Evolutionary conservation across 2,888 invertebrate species (phyloP).

Genomic region (Leptothorax acervorum): DNA sequence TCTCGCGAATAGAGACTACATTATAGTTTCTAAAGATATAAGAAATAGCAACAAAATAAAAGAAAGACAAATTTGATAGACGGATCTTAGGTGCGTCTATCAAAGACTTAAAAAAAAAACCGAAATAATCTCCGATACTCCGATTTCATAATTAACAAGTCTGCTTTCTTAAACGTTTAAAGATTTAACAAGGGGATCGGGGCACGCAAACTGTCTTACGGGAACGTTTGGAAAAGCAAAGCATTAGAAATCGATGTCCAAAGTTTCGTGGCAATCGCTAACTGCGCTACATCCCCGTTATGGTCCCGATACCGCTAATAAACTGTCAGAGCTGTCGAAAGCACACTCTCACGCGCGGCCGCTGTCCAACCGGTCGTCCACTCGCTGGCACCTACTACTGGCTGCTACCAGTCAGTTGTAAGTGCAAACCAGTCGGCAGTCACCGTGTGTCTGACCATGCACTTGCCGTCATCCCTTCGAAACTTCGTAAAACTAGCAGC

Average conservation of each 20-base stretch:
- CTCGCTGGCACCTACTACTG: slow-evolving; percentile 20
- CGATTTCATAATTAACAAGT: background rate
- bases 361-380: background rate
- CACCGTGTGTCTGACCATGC: slow-evolving; percentile 17
- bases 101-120: background rate
- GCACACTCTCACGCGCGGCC: slow-evolving; percentile 7
- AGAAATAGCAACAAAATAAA: background rate
- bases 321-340: slow-evolving; percentile 46
- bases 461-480: background rate
- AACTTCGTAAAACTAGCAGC: slow-evolving; percentile 45
- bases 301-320: slow-evolving; percentile 16
- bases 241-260: slow-evolving; percentile 12
- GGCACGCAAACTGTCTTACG: background rate
- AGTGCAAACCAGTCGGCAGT: slow-evolving; percentile 24
- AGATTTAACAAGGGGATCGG: background rate
- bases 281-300: slow-evolving; percentile 19
- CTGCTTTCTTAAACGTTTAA: background rate
- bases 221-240: background rate
- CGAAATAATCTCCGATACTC: background rate
- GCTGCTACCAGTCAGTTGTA: slow-evolving; percentile 26
- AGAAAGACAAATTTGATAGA: background rate
- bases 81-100: background rate
- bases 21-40: too few species aligned
- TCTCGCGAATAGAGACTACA: too few species aligned
- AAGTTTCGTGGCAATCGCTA: slow-evolving; percentile 13